phyloP scores from a whole-genome alignment of 1,140 invertebrate genomes.

The Hetaerina americana region DNA sequence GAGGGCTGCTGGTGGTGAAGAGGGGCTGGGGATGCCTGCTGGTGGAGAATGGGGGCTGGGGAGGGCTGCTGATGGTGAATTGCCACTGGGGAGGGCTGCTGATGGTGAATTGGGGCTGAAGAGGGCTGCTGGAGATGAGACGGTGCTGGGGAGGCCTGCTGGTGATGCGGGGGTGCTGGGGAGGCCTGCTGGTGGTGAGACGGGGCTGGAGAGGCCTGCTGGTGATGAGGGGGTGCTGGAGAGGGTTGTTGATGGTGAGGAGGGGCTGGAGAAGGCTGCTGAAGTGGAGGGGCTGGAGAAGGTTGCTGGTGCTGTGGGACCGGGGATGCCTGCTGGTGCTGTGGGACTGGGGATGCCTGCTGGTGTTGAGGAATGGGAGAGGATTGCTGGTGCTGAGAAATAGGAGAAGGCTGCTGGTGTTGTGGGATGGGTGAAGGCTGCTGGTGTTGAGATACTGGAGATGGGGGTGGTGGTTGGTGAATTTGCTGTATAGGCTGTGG shows the following conservation, averaged over 20 bases:
- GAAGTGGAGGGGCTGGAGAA: neutral
- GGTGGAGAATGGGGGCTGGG: no score
- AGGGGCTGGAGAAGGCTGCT: neutral
- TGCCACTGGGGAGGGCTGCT: no score
- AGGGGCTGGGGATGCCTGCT: no score
- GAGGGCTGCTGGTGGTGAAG: no score
- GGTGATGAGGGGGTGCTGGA: neutral
- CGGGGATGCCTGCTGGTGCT: constrained; percentile 33
- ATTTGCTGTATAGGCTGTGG: neutral
- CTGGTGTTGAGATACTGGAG: neutral
- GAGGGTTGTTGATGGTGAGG: neutral
- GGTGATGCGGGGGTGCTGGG: neutral
- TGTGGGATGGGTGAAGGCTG: neutral
- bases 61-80: no score
- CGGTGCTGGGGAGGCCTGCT: no score
- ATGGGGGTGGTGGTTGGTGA: neutral
- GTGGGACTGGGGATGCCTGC: constrained; percentile 29
- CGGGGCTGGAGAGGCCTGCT: neutral
- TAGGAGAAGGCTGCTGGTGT: constrained; percentile 23
- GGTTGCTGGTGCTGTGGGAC: constrained; percentile 18
- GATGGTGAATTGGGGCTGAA: no score
- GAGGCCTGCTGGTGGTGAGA: neutral
- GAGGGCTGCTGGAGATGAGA: no score
- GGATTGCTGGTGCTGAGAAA: constrained; percentile 33
- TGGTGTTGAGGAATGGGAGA: constrained; percentile 23